Base-by-base conservation (phyloP, 2,888 invertebrate genomes). In the Margaritifera margaritifera region DNA sequence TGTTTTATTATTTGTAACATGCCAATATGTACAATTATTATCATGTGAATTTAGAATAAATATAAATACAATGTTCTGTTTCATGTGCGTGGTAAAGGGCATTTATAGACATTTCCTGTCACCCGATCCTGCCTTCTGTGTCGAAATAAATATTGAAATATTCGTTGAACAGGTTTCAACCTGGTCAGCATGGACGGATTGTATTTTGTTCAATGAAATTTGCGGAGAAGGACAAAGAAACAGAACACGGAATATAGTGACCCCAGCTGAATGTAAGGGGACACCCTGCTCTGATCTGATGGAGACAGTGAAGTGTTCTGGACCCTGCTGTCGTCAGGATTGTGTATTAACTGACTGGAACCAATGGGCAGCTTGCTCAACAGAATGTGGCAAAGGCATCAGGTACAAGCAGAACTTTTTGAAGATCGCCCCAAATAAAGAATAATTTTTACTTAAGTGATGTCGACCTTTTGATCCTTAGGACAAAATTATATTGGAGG, bases 301-400 rank as follows among this genome's bases (percentile, higher is more conserved):
- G 15, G 79, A 81, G 58, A 70, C 60, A 4, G 64, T 64, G 6
- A 66, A 63, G 6, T 83, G 83, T 57, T 71, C 69, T 55, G 80
- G 81, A 20, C 74, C 71, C 5, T 81, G 81, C 60, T 83, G 83
- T 68, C 58, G 61, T 52, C 66, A 71, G 55, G 79, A 83, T 62
- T 83, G 83, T 68, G 59, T 62, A 20, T 72, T 83, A 6, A 64
- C 77, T 2, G 64, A 68, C 19, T 83, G 83, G 83, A 61, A 72
- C 20, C 57, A 63, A 22, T 83, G 79, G 80, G 62, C 74, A 19
- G 68, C 65, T n/a, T 83, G 83, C 63, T 80, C 79, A 1, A 69
- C 78, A 18, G 65, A 69, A 6, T 83, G 83, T 71, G 81, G 83
- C 4, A 72, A 72, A 54, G 82, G 82, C 20, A 53, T 80, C 42